These are phyloP conservation scores for Drosophila repletoides DNA, from an alignment of 1,140 invertebrate species.

Conservation along the genomic window DNA sequence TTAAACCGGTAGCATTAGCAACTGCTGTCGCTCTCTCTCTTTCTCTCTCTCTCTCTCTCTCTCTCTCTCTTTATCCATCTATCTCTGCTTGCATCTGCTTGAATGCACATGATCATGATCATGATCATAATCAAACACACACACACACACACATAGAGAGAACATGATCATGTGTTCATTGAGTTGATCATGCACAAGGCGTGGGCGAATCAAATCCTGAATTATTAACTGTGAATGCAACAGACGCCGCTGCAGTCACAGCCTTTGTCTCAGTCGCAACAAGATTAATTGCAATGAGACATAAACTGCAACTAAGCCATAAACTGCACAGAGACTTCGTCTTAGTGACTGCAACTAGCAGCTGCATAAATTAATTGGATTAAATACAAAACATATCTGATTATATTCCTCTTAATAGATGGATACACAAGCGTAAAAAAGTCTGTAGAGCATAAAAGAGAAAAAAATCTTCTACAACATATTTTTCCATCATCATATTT, in stretches of 20 bases:
- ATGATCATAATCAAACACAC: background rate
- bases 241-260: background rate
- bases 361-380: background rate
- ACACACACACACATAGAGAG: background rate
- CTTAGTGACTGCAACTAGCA: background rate
- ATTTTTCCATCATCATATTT: too few relatives aligned
- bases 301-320: slow-evolving; percentile 9
- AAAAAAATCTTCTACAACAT: too few relatives aligned
- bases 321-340: background rate
- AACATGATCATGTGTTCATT: background rate
- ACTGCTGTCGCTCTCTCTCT: too few relatives aligned
- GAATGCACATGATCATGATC: slow-evolving; percentile 8
- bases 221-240: slow-evolving; percentile 26
- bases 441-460: too few relatives aligned
- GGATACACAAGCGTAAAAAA: too few relatives aligned
- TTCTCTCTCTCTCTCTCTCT: background rate
- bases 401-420: too few relatives aligned
- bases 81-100: slow-evolving; percentile 12
- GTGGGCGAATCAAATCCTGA: slow-evolving; percentile 31
- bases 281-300: slow-evolving; percentile 16
- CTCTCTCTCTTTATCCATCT: background rate
- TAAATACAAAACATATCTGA: too few relatives aligned
- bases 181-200: slow-evolving; percentile 2
- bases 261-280: background rate
- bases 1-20: too few relatives aligned